Percentiles rank a stretch among this genome's conserved stretches.
Conservation (phyloP, 2,113 vertebrate genomes). For the Mesitornis unicolor region DNA sequence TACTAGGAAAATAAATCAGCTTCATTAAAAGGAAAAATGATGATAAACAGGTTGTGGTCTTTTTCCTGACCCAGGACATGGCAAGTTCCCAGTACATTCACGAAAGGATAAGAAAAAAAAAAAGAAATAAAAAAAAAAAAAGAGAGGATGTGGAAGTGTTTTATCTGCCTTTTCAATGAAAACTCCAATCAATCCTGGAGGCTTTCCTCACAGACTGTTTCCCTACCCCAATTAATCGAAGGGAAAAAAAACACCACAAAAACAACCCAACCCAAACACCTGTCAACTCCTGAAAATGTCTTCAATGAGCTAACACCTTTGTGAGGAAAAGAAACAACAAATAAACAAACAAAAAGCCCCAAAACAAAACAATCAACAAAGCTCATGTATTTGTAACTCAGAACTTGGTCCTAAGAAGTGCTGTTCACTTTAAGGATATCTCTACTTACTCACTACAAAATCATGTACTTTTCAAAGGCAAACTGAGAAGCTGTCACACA, state of each 20-base stretch:
- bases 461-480: background rate
- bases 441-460: background rate
- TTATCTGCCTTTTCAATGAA: constrained; percentile 11
- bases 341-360: background rate
- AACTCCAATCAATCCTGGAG: background rate
- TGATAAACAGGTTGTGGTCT: constrained; percentile 28
- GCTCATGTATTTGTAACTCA: background rate
- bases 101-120: background rate
- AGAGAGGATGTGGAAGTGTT: background rate
- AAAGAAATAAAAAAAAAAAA: background rate
- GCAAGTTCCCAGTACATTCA: constrained; percentile 36
- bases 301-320: background rate
- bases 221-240: background rate
- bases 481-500: background rate
- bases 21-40: constrained; percentile 61
- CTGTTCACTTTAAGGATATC: background rate
- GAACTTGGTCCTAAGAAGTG: background rate
- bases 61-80: constrained; percentile 47
- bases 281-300: background rate
- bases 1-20: constrained; percentile 27
- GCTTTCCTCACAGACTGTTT: background rate
- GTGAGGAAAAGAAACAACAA: accelerated
- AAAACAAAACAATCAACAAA: background rate
- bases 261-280: too few relatives aligned
- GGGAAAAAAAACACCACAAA: background rate